Conservation (phyloP, 1,140 invertebrate species). For the Heliconius himera region DNA sequence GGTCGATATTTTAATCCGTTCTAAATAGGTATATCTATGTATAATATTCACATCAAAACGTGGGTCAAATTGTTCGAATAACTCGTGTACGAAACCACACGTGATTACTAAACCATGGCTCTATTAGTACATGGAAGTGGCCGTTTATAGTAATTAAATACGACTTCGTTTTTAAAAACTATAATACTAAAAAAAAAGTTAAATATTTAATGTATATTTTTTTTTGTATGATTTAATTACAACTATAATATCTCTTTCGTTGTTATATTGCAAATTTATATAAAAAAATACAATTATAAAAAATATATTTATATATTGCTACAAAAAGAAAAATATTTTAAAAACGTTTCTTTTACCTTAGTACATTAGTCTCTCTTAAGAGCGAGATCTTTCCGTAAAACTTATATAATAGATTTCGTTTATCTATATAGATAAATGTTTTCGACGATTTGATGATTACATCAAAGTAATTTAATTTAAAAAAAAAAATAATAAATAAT, state of each 20-base stretch:
- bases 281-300: neutral
- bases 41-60: neutral
- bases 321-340: too few species aligned
- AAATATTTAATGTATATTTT: neutral
- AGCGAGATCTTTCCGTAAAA: too few species aligned
- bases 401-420: too few species aligned
- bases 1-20: neutral
- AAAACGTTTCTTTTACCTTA: too few species aligned
- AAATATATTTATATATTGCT: too few species aligned
- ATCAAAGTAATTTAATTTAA: too few species aligned
- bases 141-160: constrained; percentile 1
- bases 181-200: neutral
- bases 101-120: constrained; percentile 8
- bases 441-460: too few species aligned
- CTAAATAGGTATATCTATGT: neutral
- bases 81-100: constrained; percentile 5
- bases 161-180: neutral
- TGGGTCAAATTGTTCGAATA: constrained; percentile 12
- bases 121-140: constrained; percentile 15
- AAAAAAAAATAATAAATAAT: too few species aligned
- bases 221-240: neutral
- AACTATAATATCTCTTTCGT: neutral
- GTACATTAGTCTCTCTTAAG: too few species aligned
- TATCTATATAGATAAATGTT: too few species aligned
- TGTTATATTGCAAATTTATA: neutral